Evolutionary conservation across 2,888 invertebrate species (phyloP), one percentile per base, ranked within the genome.

Genomic region (Pristionchus japonicus): DNA sequence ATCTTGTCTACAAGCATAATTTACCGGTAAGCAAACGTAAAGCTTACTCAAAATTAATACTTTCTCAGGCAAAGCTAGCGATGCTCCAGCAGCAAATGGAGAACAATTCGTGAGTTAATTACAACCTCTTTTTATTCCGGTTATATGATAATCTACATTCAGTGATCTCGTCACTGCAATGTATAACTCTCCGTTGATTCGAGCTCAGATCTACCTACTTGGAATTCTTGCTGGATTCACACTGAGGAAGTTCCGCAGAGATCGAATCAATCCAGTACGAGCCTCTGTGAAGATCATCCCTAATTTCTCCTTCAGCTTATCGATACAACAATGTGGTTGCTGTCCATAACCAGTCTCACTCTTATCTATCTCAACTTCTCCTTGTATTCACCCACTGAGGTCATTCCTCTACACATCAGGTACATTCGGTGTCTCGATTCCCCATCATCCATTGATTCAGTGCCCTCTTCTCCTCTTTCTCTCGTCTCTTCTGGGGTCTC

Each of bases 121-220:
- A 9, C 13, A 7, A 7, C 43, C 4, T 74, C 7, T n/a, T 77
- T 43, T n/a, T 9, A 4, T 77, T 43, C 11, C 11, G n/a, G 13
- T 15, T 2, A 61, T 64, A 23, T n/a, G 23, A 64, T 4, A 37
- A 40, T 20, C 20, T 4, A 23, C 0, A 74, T 37, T 77, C 27
- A 77, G 77, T 27, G 77, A 77, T 15, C 13, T 77, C 3, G 77
- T 27, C 13, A 47, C 77, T 23, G 43, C 23, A 43, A 77, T 77
- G 77, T 47, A 77, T 43, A 77, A 77, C 17, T 77, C 77, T 11
- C 77, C 77, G 2, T 15, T 47, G 34, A 77, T 77, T 6, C 77
- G 77, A 47, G 77, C 43, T 20, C 82, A 52, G 52, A 83, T 83
- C 34, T 83, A 83, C n/a, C 52, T 83, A 23, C 52, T 83, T 7